phyloP scores from a whole-genome alignment of 2,888 invertebrate genomes.

The Lottia scabra region DNA sequence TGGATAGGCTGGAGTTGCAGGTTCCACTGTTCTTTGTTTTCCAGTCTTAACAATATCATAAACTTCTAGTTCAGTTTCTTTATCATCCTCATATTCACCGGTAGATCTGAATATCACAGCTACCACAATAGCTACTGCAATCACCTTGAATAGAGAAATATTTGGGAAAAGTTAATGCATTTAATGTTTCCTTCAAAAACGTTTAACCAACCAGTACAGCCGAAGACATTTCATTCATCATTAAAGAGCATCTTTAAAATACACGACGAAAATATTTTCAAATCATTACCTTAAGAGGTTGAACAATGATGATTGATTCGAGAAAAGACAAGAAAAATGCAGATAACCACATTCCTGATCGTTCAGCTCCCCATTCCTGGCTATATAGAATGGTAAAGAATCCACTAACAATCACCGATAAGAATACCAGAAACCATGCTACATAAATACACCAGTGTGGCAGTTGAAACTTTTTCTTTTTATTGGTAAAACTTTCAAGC shows the following conservation, averaged over 20 bases:
- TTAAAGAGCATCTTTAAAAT: too few species aligned
- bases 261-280: neutral
- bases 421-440: conserved; percentile 38
- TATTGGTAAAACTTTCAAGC: neutral
- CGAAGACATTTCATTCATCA: too few species aligned
- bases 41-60: neutral
- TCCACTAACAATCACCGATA: conserved; percentile 32
- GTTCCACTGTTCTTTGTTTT: neutral
- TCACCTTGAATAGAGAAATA: conserved; percentile 20
- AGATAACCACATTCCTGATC: conserved; percentile 44
- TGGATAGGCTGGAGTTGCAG: neutral
- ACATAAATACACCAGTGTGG: conserved; percentile 43
- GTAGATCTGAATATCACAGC: conserved; percentile 30
- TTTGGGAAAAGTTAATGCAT: too few species aligned
- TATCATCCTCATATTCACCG: conserved; percentile 24
- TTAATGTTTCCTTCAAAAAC: too few species aligned
- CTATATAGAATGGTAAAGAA: conserved; percentile 45
- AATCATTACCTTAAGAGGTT: conserved; percentile 47
- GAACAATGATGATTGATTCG: conserved; percentile 50
- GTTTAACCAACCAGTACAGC: too few species aligned
- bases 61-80: conserved; percentile 11
- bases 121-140: conserved; percentile 32
- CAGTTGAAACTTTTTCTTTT: conserved; percentile 21
- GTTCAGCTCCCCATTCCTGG: conserved; percentile 43
- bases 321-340: conserved; percentile 45